phyloP scores from a whole-genome alignment of 2,113 vertebrate species.

The Hoplias malabaricus region DNA sequence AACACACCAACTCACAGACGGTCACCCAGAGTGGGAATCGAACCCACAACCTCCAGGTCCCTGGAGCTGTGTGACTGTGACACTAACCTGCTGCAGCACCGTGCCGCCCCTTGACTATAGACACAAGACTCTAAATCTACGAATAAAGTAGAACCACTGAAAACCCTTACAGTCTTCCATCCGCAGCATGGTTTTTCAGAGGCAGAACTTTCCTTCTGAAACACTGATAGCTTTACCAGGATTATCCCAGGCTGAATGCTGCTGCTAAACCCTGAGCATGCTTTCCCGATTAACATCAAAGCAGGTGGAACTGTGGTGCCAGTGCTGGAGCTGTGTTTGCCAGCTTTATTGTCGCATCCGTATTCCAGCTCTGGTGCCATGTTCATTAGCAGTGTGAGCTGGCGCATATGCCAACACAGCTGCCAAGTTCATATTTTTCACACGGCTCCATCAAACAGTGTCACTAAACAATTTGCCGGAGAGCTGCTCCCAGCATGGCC shows the following conservation, averaged over 20 bases:
- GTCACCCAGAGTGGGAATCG: no score
- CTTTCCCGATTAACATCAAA: background rate
- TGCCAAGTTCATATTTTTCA: constrained; percentile 46
- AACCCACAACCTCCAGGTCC: no score
- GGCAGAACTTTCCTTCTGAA: background rate
- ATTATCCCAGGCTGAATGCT: background rate
- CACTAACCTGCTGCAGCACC: no score
- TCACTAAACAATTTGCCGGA: constrained; percentile 41
- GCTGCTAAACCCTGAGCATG: background rate
- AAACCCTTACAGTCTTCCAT: no score
- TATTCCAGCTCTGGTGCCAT: constrained; percentile 18
- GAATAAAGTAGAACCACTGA: no score
- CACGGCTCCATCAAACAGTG: constrained; percentile 42
- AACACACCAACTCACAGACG: no score
- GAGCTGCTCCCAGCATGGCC: constrained; percentile 29
- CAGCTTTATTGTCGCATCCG: constrained; percentile 26
- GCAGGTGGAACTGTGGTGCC: background rate
- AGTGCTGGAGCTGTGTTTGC: constrained; percentile 7
- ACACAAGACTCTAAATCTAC: no score
- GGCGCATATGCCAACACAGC: constrained; percentile 36
- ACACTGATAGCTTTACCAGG: background rate
- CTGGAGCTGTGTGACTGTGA: no score
- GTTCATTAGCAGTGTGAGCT: constrained; percentile 23
- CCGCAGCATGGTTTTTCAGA: no score
- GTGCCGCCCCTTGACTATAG: no score